These are phyloP conservation scores for Philopotamus ludificatus DNA, from an alignment of 1,140 invertebrate genomes.

Conservation along the genomic window DNA sequence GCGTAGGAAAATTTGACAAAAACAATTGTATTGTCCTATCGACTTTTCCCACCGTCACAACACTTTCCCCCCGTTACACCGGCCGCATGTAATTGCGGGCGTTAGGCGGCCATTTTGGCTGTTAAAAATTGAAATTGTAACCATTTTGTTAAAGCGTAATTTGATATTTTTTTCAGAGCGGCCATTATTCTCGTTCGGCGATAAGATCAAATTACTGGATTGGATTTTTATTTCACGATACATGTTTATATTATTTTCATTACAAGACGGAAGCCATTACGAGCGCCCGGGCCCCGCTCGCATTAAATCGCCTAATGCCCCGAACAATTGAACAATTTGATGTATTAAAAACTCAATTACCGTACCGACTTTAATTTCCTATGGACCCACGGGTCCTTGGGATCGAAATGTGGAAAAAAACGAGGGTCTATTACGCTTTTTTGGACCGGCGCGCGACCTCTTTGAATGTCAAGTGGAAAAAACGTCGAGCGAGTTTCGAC, in stretches of 20 bases:
- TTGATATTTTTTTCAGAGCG: background rate
- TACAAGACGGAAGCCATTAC: conserved; percentile 25
- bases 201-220: conserved; percentile 46
- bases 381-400: background rate
- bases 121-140: conserved; percentile 1
- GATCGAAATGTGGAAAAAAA: conserved; percentile 1
- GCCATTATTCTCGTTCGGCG: conserved; percentile 1
- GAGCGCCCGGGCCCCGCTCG: background rate
- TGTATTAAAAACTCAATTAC: conserved; percentile 31
- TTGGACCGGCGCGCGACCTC: too few species aligned
- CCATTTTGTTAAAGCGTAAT: conserved; percentile 15
- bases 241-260: conserved; percentile 27
- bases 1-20: background rate
- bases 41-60: background rate
- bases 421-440: conserved; percentile 8
- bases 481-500: too few species aligned
- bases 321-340: conserved; percentile 28
- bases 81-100: background rate
- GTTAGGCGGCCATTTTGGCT: background rate
- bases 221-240: conserved; percentile 45
- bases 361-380: conserved; percentile 28
- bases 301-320: conserved; percentile 18
- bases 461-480: too few species aligned
- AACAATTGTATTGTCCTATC: background rate
- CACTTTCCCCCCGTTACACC: background rate